Conservation (phyloP, 2,888 invertebrate species). For the Uloborus plumipes region DNA sequence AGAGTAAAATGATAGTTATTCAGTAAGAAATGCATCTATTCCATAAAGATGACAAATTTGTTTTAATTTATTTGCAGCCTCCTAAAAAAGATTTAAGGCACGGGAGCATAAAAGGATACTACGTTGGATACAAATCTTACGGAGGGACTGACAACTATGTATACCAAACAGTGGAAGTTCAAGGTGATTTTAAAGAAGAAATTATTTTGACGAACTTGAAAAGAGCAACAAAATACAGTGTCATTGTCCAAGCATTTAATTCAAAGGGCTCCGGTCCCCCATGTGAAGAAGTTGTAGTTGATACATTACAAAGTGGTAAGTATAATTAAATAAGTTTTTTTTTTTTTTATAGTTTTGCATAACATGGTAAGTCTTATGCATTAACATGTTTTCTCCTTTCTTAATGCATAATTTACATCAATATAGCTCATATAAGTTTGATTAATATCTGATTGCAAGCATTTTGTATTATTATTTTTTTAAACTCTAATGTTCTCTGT, state of each 20-base stretch:
- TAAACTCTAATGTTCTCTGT: no score
- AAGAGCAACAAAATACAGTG: slow-evolving; percentile 65
- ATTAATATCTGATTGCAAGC: no score
- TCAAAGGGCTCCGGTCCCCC: slow-evolving; percentile 66
- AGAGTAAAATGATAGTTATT: no score
- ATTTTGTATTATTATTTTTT: no score
- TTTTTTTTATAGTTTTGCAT: no score
- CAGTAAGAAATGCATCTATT: no score
- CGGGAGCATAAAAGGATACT: slow-evolving; percentile 66
- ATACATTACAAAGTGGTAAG: slow-evolving; percentile 66
- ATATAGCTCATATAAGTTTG: no score
- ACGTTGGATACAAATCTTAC: slow-evolving; percentile 65
- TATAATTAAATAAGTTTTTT: not conserved
- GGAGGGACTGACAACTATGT: slow-evolving; percentile 56
- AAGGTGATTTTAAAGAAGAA: slow-evolving; percentile 63
- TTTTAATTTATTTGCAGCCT: slow-evolving; percentile 26
- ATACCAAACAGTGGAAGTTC: slow-evolving; percentile 60
- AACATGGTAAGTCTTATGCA: no score
- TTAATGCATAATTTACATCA: no score
- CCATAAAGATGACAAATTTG: not conserved
- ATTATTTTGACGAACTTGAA: slow-evolving; percentile 62
- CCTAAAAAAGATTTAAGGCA: slow-evolving; percentile 61
- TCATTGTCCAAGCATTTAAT: slow-evolving; percentile 67
- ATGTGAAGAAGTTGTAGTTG: slow-evolving; percentile 66
- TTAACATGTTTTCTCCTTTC: no score